Evolutionary conservation across 2,888 invertebrate genomes (phyloP).

Genomic region (Cylloceria caligata): DNA sequence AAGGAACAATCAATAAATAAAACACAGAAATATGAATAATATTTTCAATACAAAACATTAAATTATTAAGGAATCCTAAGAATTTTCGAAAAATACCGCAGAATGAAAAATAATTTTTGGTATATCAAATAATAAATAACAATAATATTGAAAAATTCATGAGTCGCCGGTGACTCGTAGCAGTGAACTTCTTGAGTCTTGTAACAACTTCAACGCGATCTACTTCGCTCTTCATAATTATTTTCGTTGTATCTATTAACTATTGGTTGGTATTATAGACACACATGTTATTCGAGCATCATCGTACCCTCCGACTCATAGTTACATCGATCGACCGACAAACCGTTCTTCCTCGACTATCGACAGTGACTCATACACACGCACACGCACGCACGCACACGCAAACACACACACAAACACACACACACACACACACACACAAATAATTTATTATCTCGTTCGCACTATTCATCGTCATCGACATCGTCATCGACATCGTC

Average conservation of each 20-base stretch:
- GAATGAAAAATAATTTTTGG: not conserved
- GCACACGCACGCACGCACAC: not conserved
- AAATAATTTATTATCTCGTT: conserved; percentile 18
- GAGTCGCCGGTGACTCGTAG: not conserved
- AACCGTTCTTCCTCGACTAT: conserved; percentile 12
- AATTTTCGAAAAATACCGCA: not conserved
- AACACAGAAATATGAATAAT: not conserved
- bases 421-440: not conserved
- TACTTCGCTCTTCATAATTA: conserved; percentile 33
- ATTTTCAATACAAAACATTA: not conserved
- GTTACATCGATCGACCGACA: conserved; percentile 42
- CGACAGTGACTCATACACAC: conserved; percentile 6
- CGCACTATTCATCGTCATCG: conserved; percentile 63
- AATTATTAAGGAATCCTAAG: not conserved
- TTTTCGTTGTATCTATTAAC: conserved; percentile 36
- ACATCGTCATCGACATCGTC: conserved; percentile 68
- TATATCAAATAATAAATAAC: not conserved
- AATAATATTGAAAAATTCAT: not conserved
- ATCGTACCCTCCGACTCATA: conserved; percentile 20
- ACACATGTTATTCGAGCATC: conserved; percentile 30
- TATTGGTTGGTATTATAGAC: conserved; percentile 40
- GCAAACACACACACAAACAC: not conserved
- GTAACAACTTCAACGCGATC: conserved; percentile 52
- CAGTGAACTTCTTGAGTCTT: conserved; percentile 38
- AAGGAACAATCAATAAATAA: not conserved